These are phyloP conservation scores for Hirtodrosophila confusa DNA, from an alignment of 2,888 invertebrate genomes.

Conservation along the genomic window DNA sequence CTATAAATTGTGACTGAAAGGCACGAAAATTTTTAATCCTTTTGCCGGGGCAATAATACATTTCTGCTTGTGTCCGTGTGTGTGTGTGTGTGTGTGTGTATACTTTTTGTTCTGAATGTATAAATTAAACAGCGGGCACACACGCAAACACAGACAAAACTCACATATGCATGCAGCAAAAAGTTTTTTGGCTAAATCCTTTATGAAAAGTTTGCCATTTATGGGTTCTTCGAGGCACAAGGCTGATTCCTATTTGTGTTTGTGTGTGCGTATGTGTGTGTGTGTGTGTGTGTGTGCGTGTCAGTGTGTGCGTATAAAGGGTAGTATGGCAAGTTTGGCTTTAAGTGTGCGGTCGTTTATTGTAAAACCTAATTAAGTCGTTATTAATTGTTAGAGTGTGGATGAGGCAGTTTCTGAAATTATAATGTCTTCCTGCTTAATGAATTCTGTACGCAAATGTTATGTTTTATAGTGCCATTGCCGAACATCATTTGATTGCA, in stretches of 20 bases:
- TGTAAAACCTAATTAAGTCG: slow-evolving; percentile 71
- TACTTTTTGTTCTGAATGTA: slow-evolving; percentile 54
- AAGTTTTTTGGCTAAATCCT: slow-evolving; percentile 73
- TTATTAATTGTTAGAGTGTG: slow-evolving; percentile 64
- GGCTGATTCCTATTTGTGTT: slow-evolving; percentile 6
- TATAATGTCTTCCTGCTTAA: slow-evolving; percentile 3
- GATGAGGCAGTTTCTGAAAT: not conserved
- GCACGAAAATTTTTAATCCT: slow-evolving; percentile 75
- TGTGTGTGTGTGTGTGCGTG: slow-evolving; percentile 9
- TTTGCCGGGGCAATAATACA: slow-evolving; percentile 74
- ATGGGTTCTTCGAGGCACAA: slow-evolving; percentile 56
- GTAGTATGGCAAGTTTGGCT: slow-evolving; percentile 10
- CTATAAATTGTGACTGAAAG: slow-evolving; percentile 48
- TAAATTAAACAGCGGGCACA: slow-evolving; percentile 67
- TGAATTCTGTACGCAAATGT: slow-evolving; percentile 8
- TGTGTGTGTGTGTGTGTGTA: slow-evolving; percentile 16
- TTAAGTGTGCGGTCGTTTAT: slow-evolving; percentile 35
- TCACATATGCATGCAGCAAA: slow-evolving; percentile 45
- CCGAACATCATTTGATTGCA: slow-evolving; percentile 19
- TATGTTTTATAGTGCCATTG: not conserved
- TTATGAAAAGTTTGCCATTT: slow-evolving; percentile 75
- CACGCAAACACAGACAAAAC: slow-evolving; percentile 43
- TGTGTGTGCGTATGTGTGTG: slow-evolving; percentile 7
- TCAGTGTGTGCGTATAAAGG: slow-evolving; percentile 18
- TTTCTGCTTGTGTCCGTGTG: slow-evolving; percentile 15